phyloP scores from a whole-genome alignment of 2,113 vertebrate genomes.

The Athene noctua region DNA sequence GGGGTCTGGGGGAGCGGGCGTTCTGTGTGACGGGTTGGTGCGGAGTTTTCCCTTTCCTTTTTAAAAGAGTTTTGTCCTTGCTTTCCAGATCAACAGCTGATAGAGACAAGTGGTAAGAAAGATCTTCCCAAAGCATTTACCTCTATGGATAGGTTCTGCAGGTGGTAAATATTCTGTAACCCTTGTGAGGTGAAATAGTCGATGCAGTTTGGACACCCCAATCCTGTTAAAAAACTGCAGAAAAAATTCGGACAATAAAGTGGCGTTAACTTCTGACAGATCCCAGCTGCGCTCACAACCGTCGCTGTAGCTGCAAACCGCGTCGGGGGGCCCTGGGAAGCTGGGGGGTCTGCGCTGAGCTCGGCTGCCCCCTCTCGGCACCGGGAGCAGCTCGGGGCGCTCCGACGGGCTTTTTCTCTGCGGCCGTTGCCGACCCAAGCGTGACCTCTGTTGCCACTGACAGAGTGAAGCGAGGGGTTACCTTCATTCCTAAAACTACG shows the following conservation, averaged over 20 bases:
- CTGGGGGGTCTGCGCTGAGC: background rate
- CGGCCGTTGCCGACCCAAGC: background rate
- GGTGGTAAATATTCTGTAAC: constrained; percentile 94
- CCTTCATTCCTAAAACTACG: background rate
- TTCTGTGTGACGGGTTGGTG: background rate
- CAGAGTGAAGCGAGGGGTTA: background rate
- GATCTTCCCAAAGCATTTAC: constrained; percentile 75
- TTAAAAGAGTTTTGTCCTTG: background rate
- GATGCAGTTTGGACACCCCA: constrained; percentile 98
- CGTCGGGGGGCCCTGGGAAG: background rate
- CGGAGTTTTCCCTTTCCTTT: background rate
- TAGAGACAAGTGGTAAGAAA: constrained; percentile 22
- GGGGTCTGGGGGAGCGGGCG: accelerated
- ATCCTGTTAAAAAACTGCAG: constrained; percentile 95
- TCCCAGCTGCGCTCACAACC: background rate
- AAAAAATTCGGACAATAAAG: constrained; percentile 72
- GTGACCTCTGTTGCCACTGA: background rate
- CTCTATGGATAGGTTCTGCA: constrained; percentile 97
- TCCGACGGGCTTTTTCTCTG: no score
- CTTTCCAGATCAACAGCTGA: background rate
- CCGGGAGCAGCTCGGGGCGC: background rate
- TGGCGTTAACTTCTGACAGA: background rate
- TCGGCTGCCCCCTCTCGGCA: background rate
- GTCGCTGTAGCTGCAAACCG: background rate
- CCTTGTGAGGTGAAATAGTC: constrained; percentile 98